phyloP scores from a whole-genome alignment of 2,888 invertebrate genomes.

The Macrophya annulata region DNA sequence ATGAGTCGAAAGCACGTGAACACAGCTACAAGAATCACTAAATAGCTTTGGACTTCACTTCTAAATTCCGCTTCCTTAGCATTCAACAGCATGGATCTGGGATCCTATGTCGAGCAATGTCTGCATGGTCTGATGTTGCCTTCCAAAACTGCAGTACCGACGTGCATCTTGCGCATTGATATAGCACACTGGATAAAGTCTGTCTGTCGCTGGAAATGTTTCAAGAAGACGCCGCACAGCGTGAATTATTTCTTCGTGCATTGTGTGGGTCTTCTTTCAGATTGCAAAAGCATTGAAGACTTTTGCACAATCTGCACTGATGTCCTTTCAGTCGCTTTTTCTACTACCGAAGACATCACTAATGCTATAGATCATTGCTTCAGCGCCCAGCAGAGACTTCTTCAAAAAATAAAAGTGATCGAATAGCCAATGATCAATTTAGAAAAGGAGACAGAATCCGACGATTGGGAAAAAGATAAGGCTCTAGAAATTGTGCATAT shows the following conservation, averaged over 20 bases:
- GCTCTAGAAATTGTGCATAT: not conserved
- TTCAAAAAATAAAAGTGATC: conserved; percentile 9
- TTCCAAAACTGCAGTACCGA: not conserved
- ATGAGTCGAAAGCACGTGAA: too few species aligned
- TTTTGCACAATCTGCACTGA: conserved; percentile 49
- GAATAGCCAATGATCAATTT: conserved; percentile 38
- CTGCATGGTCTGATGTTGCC: not conserved
- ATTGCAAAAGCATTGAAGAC: conserved; percentile 39
- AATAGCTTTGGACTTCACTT: too few species aligned
- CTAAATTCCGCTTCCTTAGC: conserved; percentile 52
- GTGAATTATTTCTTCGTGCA: conserved; percentile 55
- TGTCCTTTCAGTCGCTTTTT: conserved; percentile 46
- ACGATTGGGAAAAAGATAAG: conserved; percentile 29
- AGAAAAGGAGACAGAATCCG: conserved; percentile 13
- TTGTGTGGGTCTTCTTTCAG: conserved; percentile 51
- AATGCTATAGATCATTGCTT: conserved; percentile 22
- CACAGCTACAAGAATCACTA: too few species aligned
- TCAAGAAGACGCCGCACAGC: conserved; percentile 21
- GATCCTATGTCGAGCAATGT: conserved; percentile 34
- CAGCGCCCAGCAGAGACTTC: conserved; percentile 22
- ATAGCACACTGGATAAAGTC: conserved; percentile 57
- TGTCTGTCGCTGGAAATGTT: conserved; percentile 56
- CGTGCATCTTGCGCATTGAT: conserved; percentile 43
- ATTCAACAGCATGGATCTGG: conserved; percentile 37
- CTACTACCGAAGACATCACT: conserved; percentile 51